Percentiles rank a stretch among this genome's conserved stretches.
Conservation (phyloP, 1,140 invertebrate genomes). For the Zaprionus camerounensis region DNA sequence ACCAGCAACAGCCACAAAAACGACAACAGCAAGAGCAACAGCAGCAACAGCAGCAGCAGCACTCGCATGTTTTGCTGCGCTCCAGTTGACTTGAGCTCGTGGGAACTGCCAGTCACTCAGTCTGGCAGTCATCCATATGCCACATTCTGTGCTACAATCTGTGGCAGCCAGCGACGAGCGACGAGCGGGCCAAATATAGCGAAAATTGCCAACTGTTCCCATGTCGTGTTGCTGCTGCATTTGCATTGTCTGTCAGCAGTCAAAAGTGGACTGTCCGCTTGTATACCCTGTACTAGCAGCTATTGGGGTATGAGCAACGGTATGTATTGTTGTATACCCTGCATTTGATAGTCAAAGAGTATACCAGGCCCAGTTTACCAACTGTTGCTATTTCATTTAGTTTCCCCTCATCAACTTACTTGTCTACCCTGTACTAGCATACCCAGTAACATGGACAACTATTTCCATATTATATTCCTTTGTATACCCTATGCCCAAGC, state of each 20-base stretch:
- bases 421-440: too few species aligned
- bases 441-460: too few species aligned
- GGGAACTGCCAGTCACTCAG: constrained; percentile 43
- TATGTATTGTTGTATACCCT: neutral
- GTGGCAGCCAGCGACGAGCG: neutral
- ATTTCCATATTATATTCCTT: too few species aligned
- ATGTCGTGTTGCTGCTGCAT: neutral
- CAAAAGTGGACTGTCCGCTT: neutral
- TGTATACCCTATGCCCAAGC: too few species aligned
- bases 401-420: too few species aligned
- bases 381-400: too few species aligned
- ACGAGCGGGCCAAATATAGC: constrained; percentile 1
- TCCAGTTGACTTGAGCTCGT: constrained; percentile 64
- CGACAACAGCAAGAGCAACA: constrained; percentile 29
- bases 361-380: too few species aligned
- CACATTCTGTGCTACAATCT: constrained; percentile 23
- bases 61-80: constrained; percentile 53
- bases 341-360: neutral
- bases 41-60: constrained; percentile 17
- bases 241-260: neutral
- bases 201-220: constrained; percentile 37
- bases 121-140: constrained; percentile 41
- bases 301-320: neutral
- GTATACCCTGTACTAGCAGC: neutral
- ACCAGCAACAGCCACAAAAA: constrained; percentile 23